Evolutionary conservation across 92 coral and sea anemone species (phyloP).

Genomic region (Paramuricea clavata): DNA sequence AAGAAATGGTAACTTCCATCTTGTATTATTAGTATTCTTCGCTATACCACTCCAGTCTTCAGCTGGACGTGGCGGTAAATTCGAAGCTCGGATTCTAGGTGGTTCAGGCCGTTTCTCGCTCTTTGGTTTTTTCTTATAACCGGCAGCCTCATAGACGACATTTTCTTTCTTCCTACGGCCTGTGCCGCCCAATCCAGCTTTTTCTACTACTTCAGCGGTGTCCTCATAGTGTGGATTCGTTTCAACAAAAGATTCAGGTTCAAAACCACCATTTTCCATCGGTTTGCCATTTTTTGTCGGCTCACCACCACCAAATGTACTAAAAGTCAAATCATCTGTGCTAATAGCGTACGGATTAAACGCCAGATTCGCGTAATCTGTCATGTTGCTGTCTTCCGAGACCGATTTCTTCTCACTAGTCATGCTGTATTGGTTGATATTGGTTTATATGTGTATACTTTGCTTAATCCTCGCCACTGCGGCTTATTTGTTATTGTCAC

Average conservation of each 20-base stretch:
- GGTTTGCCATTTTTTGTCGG: neutral
- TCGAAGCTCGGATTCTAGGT: neutral
- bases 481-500: neutral
- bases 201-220: constrained; percentile 38
- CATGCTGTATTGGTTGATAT: neutral
- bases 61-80: constrained; percentile 9
- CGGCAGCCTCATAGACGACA: constrained; percentile 27
- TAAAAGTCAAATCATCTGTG: constrained; percentile 29
- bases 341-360: constrained; percentile 48
- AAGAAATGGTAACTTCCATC: constrained; percentile 24
- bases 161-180: constrained; percentile 42
- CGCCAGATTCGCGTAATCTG: constrained; percentile 38
- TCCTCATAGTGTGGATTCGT: constrained; percentile 36
- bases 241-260: neutral
- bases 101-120: constrained; percentile 27
- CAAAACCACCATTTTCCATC: constrained; percentile 31
- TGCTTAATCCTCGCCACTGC: neutral
- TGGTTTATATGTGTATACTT: neutral
- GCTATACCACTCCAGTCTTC: constrained; percentile 15
- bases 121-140: neutral
- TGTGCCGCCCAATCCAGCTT: constrained; percentile 28
- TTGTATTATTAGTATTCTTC: neutral
- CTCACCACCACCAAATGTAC: neutral
- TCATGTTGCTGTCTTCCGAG: neutral
- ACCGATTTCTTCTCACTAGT: constrained; percentile 1